Conservation (phyloP, 2,113 vertebrate genomes). For the Grammomys dolichurus region DNA sequence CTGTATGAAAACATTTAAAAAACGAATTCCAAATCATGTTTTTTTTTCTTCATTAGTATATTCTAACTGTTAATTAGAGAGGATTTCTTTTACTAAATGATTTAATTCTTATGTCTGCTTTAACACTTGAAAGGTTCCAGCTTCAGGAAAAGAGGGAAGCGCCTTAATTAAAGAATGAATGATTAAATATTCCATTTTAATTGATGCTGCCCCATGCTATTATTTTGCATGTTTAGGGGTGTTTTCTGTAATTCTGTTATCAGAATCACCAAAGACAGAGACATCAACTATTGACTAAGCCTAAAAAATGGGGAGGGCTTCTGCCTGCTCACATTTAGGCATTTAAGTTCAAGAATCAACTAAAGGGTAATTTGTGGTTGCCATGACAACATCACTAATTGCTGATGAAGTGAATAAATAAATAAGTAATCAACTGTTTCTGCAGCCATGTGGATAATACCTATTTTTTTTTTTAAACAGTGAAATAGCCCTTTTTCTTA, state of each 20-base stretch:
- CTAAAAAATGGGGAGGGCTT: conserved; percentile 73
- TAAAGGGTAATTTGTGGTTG: conserved; percentile 88
- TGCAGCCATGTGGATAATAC: conserved; percentile 72
- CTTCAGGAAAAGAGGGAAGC: conserved; percentile 80
- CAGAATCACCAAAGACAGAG: conserved; percentile 81
- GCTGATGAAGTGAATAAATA: conserved; percentile 77
- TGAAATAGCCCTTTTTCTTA: conserved; percentile 76
- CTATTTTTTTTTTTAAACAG: conserved; percentile 23
- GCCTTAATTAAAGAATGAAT: conserved; percentile 90
- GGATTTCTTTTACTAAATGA: conserved; percentile 84
- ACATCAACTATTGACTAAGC: conserved; percentile 74
- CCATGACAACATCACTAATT: conserved; percentile 90
- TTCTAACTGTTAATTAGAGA: conserved; percentile 86
- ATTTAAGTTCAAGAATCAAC: conserved; percentile 89
- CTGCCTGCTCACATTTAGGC: conserved; percentile 85
- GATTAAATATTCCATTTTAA: conserved; percentile 87
- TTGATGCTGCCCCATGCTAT: conserved; percentile 83
- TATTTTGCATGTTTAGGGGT: conserved; percentile 87
- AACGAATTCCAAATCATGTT: conserved; percentile 78
- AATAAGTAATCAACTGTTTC: conserved; percentile 87
- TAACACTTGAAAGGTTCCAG: conserved; percentile 88
- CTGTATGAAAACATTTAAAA: conserved; percentile 64
- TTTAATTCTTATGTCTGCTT: conserved; percentile 85
- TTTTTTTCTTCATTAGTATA: conserved; percentile 78
- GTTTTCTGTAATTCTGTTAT: conserved; percentile 86